Evolutionary conservation across 2,888 invertebrate species (phyloP).

Genomic region (Chirona hameri): DNA sequence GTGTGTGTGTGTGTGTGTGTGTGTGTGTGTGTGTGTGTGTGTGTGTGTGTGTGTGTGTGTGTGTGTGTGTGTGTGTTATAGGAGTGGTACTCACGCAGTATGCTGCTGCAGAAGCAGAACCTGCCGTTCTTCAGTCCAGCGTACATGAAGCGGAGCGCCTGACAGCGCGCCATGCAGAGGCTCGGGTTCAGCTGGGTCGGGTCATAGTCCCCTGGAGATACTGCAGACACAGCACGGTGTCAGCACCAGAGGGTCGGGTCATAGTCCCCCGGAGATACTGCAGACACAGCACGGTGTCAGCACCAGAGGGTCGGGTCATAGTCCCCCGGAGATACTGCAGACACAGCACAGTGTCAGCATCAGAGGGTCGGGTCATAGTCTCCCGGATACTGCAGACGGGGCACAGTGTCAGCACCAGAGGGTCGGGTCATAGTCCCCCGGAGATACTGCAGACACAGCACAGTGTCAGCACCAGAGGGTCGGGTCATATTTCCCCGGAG

Average conservation of each 20-base stretch:
- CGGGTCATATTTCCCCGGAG: slow-evolving; percentile 31
- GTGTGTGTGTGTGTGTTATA: too few species aligned
- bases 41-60: too few species aligned
- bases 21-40: too few species aligned
- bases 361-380: too few species aligned
- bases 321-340: too few species aligned
- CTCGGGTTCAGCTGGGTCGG: not conserved
- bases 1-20: too few species aligned
- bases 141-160: slow-evolving; percentile 6
- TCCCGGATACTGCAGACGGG: too few species aligned
- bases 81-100: not conserved
- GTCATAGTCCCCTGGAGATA: slow-evolving; percentile 31
- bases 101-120: slow-evolving; percentile 30
- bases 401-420: too few species aligned
- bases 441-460: not conserved
- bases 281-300: too few species aligned
- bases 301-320: too few species aligned
- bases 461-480: not conserved
- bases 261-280: too few species aligned
- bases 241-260: not conserved
- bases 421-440: slow-evolving; percentile 28
- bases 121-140: slow-evolving; percentile 26
- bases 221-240: not conserved
- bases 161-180: not conserved
- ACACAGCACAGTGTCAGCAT: too few species aligned